Conservation (phyloP, 2,113 vertebrate genomes). For the Natator depressus region DNA sequence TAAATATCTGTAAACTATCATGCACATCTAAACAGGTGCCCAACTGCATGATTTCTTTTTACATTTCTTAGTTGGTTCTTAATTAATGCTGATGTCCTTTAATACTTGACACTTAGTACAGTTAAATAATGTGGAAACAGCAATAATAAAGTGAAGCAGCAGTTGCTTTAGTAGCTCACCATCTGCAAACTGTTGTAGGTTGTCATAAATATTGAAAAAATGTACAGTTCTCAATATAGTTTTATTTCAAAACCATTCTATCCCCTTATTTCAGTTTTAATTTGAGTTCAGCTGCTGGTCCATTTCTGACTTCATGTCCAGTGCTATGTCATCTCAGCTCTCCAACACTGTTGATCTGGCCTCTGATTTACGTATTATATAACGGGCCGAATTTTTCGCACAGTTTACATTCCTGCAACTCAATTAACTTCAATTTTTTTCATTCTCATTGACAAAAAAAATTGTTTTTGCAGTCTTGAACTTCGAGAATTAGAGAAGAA, state of each 20-base stretch:
- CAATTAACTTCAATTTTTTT: background rate
- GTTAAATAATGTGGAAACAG: background rate
- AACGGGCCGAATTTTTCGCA: fast-evolving
- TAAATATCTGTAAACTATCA: background rate
- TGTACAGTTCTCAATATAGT: background rate
- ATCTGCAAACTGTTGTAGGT: background rate
- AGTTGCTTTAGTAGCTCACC: background rate
- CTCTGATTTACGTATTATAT: background rate
- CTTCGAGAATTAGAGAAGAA: slow-evolving; percentile 91
- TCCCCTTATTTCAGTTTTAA: background rate
- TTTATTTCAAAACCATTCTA: background rate
- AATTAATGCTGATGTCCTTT: background rate
- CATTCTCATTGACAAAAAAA: background rate
- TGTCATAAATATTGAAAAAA: background rate
- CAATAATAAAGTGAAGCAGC: background rate
- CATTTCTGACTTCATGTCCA: background rate
- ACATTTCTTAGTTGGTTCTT: background rate
- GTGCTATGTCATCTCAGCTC: too few relatives aligned
- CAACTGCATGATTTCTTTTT: background rate
- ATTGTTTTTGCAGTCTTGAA: slow-evolving; percentile 80
- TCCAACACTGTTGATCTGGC: background rate
- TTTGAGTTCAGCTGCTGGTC: background rate
- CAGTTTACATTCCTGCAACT: background rate
- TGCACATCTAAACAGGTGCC: background rate
- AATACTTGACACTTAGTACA: background rate